A percentile compares a stretch with the other conserved stretches of the same genome.
Evolutionary conservation across 2,888 invertebrate species (phyloP).

Genomic region (Lypha dubia): DNA sequence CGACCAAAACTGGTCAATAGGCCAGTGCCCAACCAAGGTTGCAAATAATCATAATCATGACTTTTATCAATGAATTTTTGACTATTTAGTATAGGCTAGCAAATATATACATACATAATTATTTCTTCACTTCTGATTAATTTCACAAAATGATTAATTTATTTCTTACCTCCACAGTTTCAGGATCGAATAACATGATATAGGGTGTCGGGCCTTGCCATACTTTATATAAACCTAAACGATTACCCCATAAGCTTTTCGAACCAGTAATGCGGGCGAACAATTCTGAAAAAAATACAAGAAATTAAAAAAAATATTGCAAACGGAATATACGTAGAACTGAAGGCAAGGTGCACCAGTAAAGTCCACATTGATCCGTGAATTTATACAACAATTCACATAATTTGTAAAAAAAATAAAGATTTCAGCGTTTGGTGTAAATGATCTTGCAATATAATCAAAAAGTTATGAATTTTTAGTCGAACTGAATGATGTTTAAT

Average conservation of each 20-base stretch:
- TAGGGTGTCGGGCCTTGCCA: slow-evolving; percentile 84
- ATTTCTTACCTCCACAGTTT: slow-evolving; percentile 83
- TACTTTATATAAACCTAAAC: slow-evolving; percentile 84
- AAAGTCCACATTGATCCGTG: too few relatives aligned
- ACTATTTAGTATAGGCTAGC: slow-evolving; percentile 85
- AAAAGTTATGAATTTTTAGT: too few relatives aligned
- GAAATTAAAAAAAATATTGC: too few relatives aligned
- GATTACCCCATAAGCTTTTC: slow-evolving; percentile 84
- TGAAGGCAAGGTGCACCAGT: too few relatives aligned
- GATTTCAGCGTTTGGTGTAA: too few relatives aligned
- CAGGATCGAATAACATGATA: slow-evolving; percentile 84
- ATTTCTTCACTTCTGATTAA: background rate
- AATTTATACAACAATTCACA: too few relatives aligned
- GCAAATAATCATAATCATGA: slow-evolving; percentile 85
- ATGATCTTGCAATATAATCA: too few relatives aligned
- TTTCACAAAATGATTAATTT: background rate
- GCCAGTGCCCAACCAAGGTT: slow-evolving; percentile 86
- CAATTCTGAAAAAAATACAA: slow-evolving; percentile 83
- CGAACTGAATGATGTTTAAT: too few relatives aligned
- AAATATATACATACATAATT: background rate
- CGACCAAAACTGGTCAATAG: slow-evolving; percentile 85
- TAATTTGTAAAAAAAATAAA: too few relatives aligned
- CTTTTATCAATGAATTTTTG: slow-evolving; percentile 86
- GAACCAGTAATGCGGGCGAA: slow-evolving; percentile 84
- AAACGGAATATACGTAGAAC: too few relatives aligned